These are phyloP conservation scores for Dromiciops gliroides DNA, from an alignment of 2,113 vertebrate species.

Conservation along the genomic window DNA sequence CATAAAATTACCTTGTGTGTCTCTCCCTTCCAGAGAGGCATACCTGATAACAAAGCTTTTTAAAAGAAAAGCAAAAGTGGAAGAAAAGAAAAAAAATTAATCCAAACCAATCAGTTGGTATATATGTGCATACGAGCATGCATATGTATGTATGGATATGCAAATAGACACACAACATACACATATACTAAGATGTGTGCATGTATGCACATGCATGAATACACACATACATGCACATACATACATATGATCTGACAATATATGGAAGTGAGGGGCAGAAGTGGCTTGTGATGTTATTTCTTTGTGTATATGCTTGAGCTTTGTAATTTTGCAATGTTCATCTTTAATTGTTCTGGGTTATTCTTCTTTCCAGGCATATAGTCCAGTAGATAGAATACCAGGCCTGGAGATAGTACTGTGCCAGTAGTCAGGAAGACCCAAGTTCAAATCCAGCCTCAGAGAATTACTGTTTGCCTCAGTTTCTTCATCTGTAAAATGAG, in stretches of 20 bases:
- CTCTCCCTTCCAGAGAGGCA: neutral
- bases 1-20: neutral
- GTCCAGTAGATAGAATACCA: neutral
- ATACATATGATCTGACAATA: too few species aligned
- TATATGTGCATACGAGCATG: too few species aligned
- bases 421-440: neutral
- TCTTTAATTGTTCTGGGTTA: neutral
- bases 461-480: neutral
- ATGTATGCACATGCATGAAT: too few species aligned
- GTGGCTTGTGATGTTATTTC: too few species aligned
- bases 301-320: neutral
- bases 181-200: too few species aligned
- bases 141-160: too few species aligned
- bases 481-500: neutral
- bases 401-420: neutral
- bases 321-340: neutral
- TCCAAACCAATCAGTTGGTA: neutral
- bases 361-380: neutral
- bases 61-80: neutral
- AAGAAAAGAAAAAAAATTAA: neutral
- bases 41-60: neutral
- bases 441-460: neutral
- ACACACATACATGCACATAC: too few species aligned
- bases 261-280: too few species aligned
- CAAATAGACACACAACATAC: too few species aligned